phyloP scores from a whole-genome alignment of 1,140 invertebrate genomes.

The Drosophila rufa region DNA sequence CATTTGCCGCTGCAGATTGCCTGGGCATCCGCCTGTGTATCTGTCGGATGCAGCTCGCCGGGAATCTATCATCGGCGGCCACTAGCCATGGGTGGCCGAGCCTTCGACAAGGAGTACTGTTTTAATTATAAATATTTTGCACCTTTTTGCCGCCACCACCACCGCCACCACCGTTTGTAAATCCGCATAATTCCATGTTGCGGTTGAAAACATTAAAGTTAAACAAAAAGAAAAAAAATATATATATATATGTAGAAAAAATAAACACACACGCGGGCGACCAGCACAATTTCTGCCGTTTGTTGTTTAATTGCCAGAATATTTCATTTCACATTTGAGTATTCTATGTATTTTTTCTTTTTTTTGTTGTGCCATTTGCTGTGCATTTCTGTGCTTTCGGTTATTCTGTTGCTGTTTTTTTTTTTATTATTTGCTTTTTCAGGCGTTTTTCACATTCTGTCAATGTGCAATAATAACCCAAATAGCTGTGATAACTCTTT shows the following conservation, averaged over 20 bases:
- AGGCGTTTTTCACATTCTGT: conserved; percentile 48
- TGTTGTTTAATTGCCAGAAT: conserved; percentile 76
- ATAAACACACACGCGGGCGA: conserved; percentile 11
- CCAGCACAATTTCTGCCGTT: conserved; percentile 33
- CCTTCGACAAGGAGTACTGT: conserved; percentile 18
- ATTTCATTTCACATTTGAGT: conserved; percentile 67
- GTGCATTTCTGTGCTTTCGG: conserved; percentile 31
- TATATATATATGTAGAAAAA: conserved; percentile 13
- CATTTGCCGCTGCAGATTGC: conserved; percentile 77
- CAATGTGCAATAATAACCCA: conserved; percentile 46
- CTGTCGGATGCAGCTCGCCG: conserved; percentile 21
- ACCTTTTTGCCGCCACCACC: conserved; percentile 29
- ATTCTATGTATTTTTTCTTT: conserved; percentile 26
- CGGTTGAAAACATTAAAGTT: conserved; percentile 64
- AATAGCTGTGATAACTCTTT: conserved; percentile 50
- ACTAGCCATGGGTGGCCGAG: conserved; percentile 16
- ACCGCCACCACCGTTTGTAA: conserved; percentile 41
- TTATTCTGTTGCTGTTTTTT: conserved; percentile 14
- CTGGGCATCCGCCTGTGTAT: conserved; percentile 55
- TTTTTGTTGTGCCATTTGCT: conserved; percentile 36
- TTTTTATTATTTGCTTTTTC: conserved; percentile 2
- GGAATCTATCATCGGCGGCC: conserved; percentile 26
- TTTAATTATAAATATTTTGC: conserved; percentile 74
- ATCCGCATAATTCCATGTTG: conserved; percentile 73
- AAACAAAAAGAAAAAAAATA: conserved; percentile 24